Percentiles rank a stretch among this genome's conserved stretches.
These are phyloP conservation scores for Pachycephala philippinensis DNA, from an alignment of 2,113 vertebrate genomes.

Conservation along the genomic window DNA sequence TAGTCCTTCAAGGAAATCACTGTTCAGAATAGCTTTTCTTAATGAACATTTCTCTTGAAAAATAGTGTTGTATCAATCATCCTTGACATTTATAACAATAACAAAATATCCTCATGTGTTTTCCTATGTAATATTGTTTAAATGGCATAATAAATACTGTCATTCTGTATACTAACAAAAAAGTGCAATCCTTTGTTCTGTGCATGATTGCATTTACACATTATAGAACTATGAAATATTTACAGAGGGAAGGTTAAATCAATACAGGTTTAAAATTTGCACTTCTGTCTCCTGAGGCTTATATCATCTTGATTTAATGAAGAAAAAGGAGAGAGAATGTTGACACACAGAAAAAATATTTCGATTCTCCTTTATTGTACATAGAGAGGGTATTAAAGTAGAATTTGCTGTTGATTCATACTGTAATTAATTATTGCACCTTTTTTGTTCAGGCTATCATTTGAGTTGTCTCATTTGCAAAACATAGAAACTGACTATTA, in stretches of 20 bases:
- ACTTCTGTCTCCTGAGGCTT: conserved; percentile 66
- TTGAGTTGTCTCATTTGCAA: conserved; percentile 32
- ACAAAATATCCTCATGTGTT: conserved; percentile 22
- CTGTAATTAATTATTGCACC: conserved; percentile 64
- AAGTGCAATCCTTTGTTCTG: conserved; percentile 61
- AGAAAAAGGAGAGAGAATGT: conserved; percentile 66
- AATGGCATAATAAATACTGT: conserved; percentile 60
- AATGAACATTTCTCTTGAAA: conserved; percentile 29
- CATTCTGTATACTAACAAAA: conserved; percentile 33
- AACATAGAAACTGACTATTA: conserved; percentile 11
- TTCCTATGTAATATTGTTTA: conserved; percentile 54
- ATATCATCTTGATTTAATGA: conserved; percentile 76
- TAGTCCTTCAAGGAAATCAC: neutral
- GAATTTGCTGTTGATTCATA: conserved; percentile 47
- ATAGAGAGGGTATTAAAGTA: conserved; percentile 44
- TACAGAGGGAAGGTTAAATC: conserved; percentile 77
- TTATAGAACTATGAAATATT: conserved; percentile 74
- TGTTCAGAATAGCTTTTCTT: neutral
- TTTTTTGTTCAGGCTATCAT: conserved; percentile 39
- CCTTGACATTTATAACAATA: conserved; percentile 22
- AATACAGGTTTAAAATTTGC: conserved; percentile 76
- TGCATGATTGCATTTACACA: conserved; percentile 54
- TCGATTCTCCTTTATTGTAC: conserved; percentile 36
- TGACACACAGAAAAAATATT: conserved; percentile 64
- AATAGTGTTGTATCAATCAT: conserved; percentile 14